phyloP scores from a whole-genome alignment of 1,140 invertebrate species.

The Acromyrmex charruanus region DNA sequence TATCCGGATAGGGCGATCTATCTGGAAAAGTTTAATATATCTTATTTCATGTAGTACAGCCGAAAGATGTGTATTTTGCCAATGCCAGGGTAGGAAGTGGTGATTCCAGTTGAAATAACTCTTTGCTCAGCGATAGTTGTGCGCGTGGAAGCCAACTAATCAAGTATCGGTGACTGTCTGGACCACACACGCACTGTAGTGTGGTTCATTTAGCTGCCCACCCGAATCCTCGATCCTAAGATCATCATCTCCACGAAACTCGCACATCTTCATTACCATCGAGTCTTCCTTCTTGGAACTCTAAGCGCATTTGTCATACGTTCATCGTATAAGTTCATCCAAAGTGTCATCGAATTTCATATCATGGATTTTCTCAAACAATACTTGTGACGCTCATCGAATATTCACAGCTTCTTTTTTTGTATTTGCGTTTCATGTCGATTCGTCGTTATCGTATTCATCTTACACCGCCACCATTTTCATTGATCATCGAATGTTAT shows the following conservation, averaged over 20 bases:
- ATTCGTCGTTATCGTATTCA: constrained; percentile 17
- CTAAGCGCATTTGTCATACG: neutral
- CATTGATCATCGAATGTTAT: neutral
- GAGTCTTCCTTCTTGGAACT: neutral
- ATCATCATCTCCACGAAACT: constrained; percentile 35
- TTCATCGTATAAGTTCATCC: neutral
- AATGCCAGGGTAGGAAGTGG: constrained; percentile 44
- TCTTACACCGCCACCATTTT: neutral
- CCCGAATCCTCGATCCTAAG: constrained; percentile 73
- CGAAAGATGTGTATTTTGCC: constrained; percentile 52
- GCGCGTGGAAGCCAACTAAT: constrained; percentile 86
- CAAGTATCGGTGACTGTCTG: constrained; percentile 78
- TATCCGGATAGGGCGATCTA: constrained; percentile 26
- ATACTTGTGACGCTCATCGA: neutral
- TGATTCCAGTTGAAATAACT: constrained; percentile 85
- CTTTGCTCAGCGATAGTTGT: constrained; percentile 86
- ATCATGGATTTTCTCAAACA: neutral
- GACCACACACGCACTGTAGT: constrained; percentile 74
- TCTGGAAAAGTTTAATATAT: constrained; percentile 51
- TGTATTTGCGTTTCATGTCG: neutral
- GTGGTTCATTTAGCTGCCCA: constrained; percentile 81
- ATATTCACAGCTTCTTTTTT: neutral
- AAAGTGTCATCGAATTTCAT: neutral
- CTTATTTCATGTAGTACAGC: constrained; percentile 55
- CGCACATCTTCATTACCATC: constrained; percentile 1